A percentile compares a stretch with the other conserved stretches of the same genome.
phyloP scores from a whole-genome alignment of 2,797 vertebrate genomes.

The Epinephelus malabaricus region DNA sequence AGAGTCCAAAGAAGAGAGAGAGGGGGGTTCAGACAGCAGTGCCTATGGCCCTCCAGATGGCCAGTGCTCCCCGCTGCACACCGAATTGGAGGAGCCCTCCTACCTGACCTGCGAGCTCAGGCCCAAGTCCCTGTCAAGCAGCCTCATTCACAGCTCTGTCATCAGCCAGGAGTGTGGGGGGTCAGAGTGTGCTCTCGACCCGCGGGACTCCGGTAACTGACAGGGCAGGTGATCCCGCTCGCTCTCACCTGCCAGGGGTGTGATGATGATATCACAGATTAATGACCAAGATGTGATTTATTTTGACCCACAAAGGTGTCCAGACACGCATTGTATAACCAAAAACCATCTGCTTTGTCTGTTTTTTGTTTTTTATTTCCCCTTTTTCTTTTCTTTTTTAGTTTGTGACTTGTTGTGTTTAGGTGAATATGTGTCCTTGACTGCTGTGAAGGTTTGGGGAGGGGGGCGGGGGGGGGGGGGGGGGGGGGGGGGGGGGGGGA shows the following conservation, averaged over 20 bases:
- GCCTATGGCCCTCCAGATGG: slow-evolving; percentile 92
- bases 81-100: slow-evolving; percentile 91
- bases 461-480: slow-evolving; percentile 50
- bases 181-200: slow-evolving; percentile 91
- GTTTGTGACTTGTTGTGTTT: slow-evolving; percentile 84
- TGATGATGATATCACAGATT: slow-evolving; percentile 78
- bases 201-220: slow-evolving; percentile 90
- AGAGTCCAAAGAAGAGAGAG: slow-evolving; percentile 90
- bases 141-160: slow-evolving; percentile 90
- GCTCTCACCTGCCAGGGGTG: slow-evolving; percentile 79
- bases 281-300: slow-evolving; percentile 70
- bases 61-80: slow-evolving; percentile 94
- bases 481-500: slow-evolving; percentile 52
- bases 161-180: slow-evolving; percentile 92
- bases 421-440: slow-evolving; percentile 84
- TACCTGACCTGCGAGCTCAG: slow-evolving; percentile 92
- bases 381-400: slow-evolving; percentile 60
- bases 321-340: slow-evolving; percentile 84
- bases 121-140: slow-evolving; percentile 94
- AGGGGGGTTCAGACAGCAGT: slow-evolving; percentile 91
- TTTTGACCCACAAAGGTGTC: slow-evolving; percentile 73
- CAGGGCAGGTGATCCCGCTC: slow-evolving; percentile 80
- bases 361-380: slow-evolving; percentile 39
- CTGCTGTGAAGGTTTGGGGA: slow-evolving; percentile 77
- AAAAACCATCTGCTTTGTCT: slow-evolving; percentile 86